A percentile compares a stretch with the other conserved stretches of the same genome.
Evolutionary conservation across 2,797 vertebrate genomes (phyloP).

Genomic region (Podarcis lilfordi): DNA sequence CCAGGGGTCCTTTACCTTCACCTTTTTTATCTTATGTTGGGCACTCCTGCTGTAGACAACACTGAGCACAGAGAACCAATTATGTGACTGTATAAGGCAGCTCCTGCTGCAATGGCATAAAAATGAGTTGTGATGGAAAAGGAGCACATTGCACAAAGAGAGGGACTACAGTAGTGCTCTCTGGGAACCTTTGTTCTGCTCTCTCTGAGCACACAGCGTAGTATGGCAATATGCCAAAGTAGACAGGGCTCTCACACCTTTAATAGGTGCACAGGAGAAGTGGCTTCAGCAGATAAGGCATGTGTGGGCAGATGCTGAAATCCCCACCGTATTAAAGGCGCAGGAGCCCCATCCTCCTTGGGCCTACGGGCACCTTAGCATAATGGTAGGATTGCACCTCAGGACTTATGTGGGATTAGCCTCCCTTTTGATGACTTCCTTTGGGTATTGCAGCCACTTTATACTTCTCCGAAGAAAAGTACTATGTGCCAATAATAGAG

Average conservation of each 20-base stretch:
- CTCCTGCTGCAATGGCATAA: too few relatives aligned
- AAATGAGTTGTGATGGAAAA: too few relatives aligned
- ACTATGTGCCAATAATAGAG: slow-evolving; percentile 47
- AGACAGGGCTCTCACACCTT: not conserved
- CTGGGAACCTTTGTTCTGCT: not conserved
- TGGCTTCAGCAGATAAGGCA: not conserved
- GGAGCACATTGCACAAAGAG: not conserved
- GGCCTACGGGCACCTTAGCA: not conserved
- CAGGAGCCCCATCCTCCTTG: not conserved
- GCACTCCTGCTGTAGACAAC: too few relatives aligned
- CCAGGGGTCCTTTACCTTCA: too few relatives aligned
- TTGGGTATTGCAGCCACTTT: slow-evolving; percentile 26
- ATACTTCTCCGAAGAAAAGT: slow-evolving; percentile 56
- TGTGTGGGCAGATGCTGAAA: too few relatives aligned
- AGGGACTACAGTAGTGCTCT: not conserved
- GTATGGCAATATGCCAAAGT: too few relatives aligned
- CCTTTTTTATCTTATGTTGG: too few relatives aligned
- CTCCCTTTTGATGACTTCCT: not conserved
- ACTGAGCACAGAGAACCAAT: too few relatives aligned
- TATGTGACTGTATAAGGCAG: too few relatives aligned
- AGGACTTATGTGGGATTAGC: not conserved
- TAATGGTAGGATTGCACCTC: not conserved
- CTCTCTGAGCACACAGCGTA: not conserved
- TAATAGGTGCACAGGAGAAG: not conserved
- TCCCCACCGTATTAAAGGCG: too few relatives aligned